Percentiles rank a stretch among this genome's conserved stretches.
Evolutionary conservation across 2,888 invertebrate species (phyloP).

Genomic region (Metacarcinus magister): DNA sequence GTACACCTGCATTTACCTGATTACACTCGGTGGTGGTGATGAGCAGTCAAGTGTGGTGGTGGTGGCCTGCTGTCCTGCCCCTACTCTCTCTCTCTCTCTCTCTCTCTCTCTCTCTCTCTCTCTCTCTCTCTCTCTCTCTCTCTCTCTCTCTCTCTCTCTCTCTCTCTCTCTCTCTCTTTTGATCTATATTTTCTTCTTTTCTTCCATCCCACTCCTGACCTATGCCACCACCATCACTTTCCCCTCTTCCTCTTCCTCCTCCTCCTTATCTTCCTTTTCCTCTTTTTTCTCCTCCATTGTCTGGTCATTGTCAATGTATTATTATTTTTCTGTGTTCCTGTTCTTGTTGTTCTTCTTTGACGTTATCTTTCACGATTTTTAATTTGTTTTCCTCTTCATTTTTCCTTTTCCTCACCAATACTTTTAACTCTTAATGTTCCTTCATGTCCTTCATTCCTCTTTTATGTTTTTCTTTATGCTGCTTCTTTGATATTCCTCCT

Average conservation of each 20-base stretch:
- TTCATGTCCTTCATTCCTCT: not conserved
- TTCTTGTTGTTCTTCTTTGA: not conserved
- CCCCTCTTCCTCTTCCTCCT: not conserved
- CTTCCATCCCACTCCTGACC: not conserved
- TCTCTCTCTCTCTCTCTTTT: conserved; percentile 50
- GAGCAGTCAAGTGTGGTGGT: not conserved
- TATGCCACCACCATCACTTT: not conserved
- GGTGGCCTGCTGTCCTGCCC: not conserved
- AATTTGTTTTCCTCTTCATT: not conserved
- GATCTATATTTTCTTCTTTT: not conserved
- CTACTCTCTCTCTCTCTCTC: conserved; percentile 11
- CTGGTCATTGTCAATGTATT: no score
- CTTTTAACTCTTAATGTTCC: not conserved
- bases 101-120: not conserved
- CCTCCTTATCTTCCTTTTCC: not conserved
- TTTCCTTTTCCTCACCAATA: not conserved
- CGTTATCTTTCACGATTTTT: not conserved
- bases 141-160: conserved; percentile 59
- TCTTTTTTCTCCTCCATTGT: not conserved
- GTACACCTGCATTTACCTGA: conserved; percentile 61
- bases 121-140: conserved; percentile 43
- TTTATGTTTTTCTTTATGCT: not conserved
- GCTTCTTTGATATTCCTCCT: not conserved
- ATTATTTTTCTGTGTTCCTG: no score
- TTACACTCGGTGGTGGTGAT: conserved; percentile 22